These are phyloP conservation scores for Melinopterus prodromus DNA, from an alignment of 2,888 invertebrate species.

Conservation along the genomic window DNA sequence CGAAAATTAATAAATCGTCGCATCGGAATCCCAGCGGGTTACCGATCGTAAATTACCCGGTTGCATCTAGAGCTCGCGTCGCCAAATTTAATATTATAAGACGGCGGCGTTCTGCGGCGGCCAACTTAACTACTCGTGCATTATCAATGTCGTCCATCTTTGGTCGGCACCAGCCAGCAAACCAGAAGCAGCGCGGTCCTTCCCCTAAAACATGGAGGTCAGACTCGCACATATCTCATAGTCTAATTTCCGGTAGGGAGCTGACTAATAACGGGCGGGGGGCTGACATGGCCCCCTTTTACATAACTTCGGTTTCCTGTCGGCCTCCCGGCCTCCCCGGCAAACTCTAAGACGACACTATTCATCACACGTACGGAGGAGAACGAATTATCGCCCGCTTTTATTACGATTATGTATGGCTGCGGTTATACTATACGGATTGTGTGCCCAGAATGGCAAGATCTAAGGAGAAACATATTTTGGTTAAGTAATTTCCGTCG, in stretches of 20 bases:
- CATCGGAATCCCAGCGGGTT: background rate
- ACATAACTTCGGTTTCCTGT: constrained; percentile 46
- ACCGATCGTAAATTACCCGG: constrained; percentile 18
- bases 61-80: constrained; percentile 23
- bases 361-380: constrained; percentile 38
- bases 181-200: constrained; percentile 21
- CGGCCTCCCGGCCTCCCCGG: constrained; percentile 25
- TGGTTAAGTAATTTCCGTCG: constrained; percentile 4
- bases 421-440: background rate
- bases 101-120: constrained; percentile 27
- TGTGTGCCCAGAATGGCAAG: background rate
- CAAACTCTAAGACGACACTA: constrained; percentile 33
- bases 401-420: background rate
- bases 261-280: constrained; percentile 50
- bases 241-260: constrained; percentile 53
- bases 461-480: background rate
- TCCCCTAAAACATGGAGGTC: constrained; percentile 47
- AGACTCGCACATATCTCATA: constrained; percentile 51
- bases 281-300: constrained; percentile 38
- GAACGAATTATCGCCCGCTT: constrained; percentile 41
- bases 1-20: background rate
- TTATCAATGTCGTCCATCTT: constrained; percentile 48
- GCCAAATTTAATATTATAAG: constrained; percentile 34
- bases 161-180: constrained; percentile 20
- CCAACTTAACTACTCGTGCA: constrained; percentile 46